phyloP scores from a whole-genome alignment of 1,140 invertebrate species.

The Drosophila sturtevanti region DNA sequence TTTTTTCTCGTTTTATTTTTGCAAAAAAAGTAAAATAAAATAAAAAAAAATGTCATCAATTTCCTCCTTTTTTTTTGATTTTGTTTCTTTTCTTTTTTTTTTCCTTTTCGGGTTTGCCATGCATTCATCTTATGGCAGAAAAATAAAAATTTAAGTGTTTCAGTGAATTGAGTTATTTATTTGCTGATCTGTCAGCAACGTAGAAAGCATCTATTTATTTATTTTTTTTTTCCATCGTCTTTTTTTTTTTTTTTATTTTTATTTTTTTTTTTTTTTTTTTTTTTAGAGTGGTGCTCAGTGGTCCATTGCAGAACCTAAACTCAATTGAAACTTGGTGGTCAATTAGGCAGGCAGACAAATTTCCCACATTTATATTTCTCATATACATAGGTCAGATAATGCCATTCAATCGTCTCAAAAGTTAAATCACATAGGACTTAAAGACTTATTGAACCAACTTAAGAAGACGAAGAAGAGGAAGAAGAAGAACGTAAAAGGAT shows the following conservation, averaged over 20 bases:
- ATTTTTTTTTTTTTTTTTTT: not conserved
- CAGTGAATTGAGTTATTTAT: constrained; percentile 2
- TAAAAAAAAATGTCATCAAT: not conserved
- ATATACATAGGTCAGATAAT: not conserved
- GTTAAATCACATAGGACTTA: not conserved
- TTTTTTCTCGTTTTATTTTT: no score
- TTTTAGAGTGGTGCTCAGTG: not conserved
- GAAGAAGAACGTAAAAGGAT: no score
- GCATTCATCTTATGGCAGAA: not conserved
- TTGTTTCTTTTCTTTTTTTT: no score
- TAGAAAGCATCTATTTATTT: not conserved
- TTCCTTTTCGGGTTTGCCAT: not conserved
- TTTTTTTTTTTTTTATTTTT: not conserved
- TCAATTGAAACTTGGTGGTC: not conserved
- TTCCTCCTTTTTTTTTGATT: not conserved
- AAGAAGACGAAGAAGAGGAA: not conserved
- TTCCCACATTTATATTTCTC: not conserved
- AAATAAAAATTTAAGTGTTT: constrained; percentile 9
- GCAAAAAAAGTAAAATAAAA: no score
- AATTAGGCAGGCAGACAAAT: not conserved
- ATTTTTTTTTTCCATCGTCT: not conserved
- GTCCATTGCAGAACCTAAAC: not conserved
- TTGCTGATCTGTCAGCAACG: constrained; percentile 6
- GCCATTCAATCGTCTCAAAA: not conserved
- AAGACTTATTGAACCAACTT: constrained; percentile 9